A percentile compares a stretch with the other conserved stretches of the same genome.
Conservation (phyloP, 2,888 invertebrate species). For the Galeopsomyia nigrocyanea region DNA sequence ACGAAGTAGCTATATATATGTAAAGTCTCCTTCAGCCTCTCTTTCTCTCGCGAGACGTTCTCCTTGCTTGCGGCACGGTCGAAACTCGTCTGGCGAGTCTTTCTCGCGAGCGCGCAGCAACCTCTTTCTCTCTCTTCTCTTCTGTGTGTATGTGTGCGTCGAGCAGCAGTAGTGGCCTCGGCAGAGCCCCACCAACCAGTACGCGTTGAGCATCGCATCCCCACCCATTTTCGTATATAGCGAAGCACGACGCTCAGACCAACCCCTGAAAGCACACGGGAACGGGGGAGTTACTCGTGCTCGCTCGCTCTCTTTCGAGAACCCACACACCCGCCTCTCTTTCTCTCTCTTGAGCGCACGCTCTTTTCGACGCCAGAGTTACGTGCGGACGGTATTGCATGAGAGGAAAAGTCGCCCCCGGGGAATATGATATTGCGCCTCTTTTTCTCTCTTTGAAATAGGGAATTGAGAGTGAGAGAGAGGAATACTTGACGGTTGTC, state of each 20-base stretch:
- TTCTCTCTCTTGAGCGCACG: constrained; percentile 45
- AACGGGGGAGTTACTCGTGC: constrained; percentile 65
- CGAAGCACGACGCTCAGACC: constrained; percentile 54
- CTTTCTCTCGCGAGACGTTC: constrained; percentile 46
- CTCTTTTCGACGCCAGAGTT: constrained; percentile 34
- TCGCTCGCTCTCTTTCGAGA: constrained; percentile 51
- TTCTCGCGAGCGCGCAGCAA: neutral
- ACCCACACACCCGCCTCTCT: constrained; percentile 59
- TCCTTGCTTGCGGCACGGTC: constrained; percentile 59
- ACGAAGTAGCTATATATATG: too few relatives aligned
- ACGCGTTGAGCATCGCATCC: constrained; percentile 50
- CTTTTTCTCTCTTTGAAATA: neutral
- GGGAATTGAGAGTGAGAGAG: too few relatives aligned
- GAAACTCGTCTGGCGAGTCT: constrained; percentile 66
- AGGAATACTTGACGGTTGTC: too few relatives aligned
- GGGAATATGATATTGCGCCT: neutral
- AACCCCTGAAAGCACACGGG: constrained; percentile 62
- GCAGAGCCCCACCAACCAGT: constrained; percentile 46
- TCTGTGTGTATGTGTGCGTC: too few relatives aligned
- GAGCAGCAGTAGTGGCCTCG: constrained; percentile 19
- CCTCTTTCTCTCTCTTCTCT: neutral
- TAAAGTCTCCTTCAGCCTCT: too few relatives aligned
- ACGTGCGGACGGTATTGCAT: constrained; percentile 32
- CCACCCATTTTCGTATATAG: constrained; percentile 55
- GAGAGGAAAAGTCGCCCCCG: constrained; percentile 46